phyloP scores from a whole-genome alignment of 2,113 vertebrate genomes.

The Pyxicephalus adspersus region DNA sequence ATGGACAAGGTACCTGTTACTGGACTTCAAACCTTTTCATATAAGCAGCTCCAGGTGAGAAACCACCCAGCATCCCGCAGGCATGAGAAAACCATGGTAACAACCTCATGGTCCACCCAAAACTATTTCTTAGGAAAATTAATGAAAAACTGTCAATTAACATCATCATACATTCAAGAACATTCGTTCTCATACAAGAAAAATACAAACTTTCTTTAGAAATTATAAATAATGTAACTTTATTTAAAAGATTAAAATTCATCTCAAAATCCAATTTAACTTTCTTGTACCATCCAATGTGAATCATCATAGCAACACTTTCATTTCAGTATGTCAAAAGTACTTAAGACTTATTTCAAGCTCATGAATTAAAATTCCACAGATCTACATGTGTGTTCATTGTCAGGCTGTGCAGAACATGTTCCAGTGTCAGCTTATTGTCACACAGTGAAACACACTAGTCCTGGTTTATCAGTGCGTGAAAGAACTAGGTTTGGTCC shows the following conservation, averaged over 20 bases:
- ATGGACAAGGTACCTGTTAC: too few relatives aligned
- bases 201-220: slow-evolving; percentile 62
- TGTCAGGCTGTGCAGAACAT: background rate
- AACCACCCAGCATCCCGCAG: too few relatives aligned
- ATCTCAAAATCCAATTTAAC: slow-evolving; percentile 59
- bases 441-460: slow-evolving; percentile 41
- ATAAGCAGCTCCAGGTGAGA: too few relatives aligned
- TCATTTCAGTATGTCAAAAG: slow-evolving; percentile 39
- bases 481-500: too few relatives aligned
- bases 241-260: slow-evolving; percentile 62
- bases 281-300: slow-evolving; percentile 72
- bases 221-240: slow-evolving; percentile 80
- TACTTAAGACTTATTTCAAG: slow-evolving; percentile 48
- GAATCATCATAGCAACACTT: slow-evolving; percentile 58
- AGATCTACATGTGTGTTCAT: slow-evolving; percentile 61
- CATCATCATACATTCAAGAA: too few relatives aligned
- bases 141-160: slow-evolving; percentile 6
- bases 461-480: too few relatives aligned
- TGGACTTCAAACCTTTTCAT: too few relatives aligned
- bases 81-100: too few relatives aligned
- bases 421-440: slow-evolving; percentile 36
- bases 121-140: too few relatives aligned
- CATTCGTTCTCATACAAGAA: slow-evolving; percentile 66
- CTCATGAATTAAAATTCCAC: slow-evolving; percentile 46
- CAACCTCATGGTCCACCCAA: too few relatives aligned